These are phyloP conservation scores for Scaptomyza parva DNA, from an alignment of 2,888 invertebrate genomes.

Conservation along the genomic window DNA sequence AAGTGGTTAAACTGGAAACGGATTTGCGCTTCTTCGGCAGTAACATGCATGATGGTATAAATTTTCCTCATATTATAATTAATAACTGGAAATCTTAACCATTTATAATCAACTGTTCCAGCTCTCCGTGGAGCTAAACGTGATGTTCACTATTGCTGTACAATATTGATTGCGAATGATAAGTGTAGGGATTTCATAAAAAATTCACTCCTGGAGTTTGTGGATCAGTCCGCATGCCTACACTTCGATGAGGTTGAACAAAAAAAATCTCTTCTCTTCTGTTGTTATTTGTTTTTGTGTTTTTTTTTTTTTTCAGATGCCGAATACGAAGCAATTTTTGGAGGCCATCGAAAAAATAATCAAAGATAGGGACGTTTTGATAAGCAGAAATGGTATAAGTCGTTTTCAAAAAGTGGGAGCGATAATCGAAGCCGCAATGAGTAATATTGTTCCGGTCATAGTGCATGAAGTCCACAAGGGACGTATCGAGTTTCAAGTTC, in stretches of 20 bases:
- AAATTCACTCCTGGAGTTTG: conserved; percentile 88
- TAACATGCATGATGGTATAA: conserved; percentile 89
- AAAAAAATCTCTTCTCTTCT: no score
- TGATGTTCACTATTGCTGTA: conserved; percentile 86
- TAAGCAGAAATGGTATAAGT: conserved; percentile 23
- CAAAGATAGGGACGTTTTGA: fast-evolving
- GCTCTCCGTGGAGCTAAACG: conserved; percentile 89
- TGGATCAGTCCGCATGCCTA: conserved; percentile 85
- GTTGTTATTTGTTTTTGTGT: no score
- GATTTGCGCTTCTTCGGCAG: conserved; percentile 89
- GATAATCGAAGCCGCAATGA: conserved; percentile 16
- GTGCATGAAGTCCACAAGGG: conserved; percentile 19
- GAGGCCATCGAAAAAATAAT: conserved; percentile 23
- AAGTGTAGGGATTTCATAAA: conserved; percentile 25
- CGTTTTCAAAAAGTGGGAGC: conserved; percentile 17
- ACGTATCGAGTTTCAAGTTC: conserved; percentile 1
- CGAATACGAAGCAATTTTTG: conserved; percentile 17
- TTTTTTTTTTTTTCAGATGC: conserved; percentile 38
- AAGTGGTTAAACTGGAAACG: conserved; percentile 88
- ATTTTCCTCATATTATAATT: background rate
- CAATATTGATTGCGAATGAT: background rate
- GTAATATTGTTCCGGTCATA: conserved; percentile 8
- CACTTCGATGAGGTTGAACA: conserved; percentile 38
- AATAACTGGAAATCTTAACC: background rate
- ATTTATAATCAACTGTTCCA: conserved; percentile 64